Conservation (phyloP, 2,888 invertebrate genomes). For the Cacoxenus indagator region DNA sequence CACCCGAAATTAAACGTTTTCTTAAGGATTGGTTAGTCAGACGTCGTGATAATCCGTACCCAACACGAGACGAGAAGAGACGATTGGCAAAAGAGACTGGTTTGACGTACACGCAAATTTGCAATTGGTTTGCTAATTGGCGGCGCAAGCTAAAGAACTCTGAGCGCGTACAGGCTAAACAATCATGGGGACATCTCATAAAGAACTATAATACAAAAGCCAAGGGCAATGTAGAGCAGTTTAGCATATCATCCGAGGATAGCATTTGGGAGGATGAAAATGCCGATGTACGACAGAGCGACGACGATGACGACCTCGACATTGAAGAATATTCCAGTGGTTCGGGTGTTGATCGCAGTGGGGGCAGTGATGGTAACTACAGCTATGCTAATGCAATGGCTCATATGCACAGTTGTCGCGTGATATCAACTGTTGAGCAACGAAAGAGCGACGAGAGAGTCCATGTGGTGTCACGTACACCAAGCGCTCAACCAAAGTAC, state of each 20-base stretch:
- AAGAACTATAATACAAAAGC: constrained; percentile 81
- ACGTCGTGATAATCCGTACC: constrained; percentile 83
- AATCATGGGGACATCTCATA: constrained; percentile 81
- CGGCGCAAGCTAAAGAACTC: constrained; percentile 83
- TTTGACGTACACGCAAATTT: constrained; percentile 83
- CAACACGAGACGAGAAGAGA: constrained; percentile 83
- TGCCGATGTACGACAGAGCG: constrained; percentile 36
- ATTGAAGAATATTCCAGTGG: constrained; percentile 46
- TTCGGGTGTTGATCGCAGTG: constrained; percentile 34
- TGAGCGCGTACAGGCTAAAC: constrained; percentile 77
- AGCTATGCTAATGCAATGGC: constrained; percentile 36
- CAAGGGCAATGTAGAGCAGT: constrained; percentile 84
- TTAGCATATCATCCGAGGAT: constrained; percentile 83
- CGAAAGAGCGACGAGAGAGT: background rate
- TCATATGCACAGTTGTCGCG: constrained; percentile 50
- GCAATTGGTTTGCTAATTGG: constrained; percentile 89
- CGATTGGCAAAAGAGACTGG: constrained; percentile 81
- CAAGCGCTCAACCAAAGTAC: constrained; percentile 70
- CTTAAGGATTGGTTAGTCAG: constrained; percentile 84
- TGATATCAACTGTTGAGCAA: constrained; percentile 33
- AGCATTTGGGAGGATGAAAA: constrained; percentile 81
- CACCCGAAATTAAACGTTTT: constrained; percentile 83
- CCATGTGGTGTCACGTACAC: constrained; percentile 22
- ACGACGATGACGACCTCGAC: constrained; percentile 35
- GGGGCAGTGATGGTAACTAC: constrained; percentile 51